Conservation (phyloP, 2,113 vertebrate species). For the Sebastes fasciatus region DNA sequence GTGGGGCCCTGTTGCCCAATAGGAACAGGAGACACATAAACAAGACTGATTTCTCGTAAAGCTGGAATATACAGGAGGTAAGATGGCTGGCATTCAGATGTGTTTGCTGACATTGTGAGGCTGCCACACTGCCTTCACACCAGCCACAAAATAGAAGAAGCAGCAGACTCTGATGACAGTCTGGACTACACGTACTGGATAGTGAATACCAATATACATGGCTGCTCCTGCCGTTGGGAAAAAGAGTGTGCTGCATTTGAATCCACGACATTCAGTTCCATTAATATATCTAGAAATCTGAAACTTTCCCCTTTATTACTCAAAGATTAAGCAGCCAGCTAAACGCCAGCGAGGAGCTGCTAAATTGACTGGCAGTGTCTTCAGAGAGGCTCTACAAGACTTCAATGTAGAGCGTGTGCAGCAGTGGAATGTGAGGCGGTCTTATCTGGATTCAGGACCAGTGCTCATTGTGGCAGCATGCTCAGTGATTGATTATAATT, state of each 20-base stretch:
- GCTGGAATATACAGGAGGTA: not conserved
- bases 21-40: conserved; percentile 13
- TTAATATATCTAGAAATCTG: conserved; percentile 2
- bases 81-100: conserved; percentile 14
- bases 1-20: not conserved
- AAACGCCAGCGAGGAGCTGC: not conserved
- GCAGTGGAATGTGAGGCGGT: not conserved
- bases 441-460: conserved; percentile 47
- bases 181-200: not conserved
- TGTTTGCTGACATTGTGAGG: conserved; percentile 16
- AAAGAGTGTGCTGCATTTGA: not conserved
- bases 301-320: not conserved
- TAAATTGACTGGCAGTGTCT: conserved; percentile 2
- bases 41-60: conserved; percentile 15
- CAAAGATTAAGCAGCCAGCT: not conserved
- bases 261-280: not conserved
- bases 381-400: conserved; percentile 15
- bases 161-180: conserved; percentile 4
- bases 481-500: conserved; percentile 58
- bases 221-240: conserved; percentile 1
- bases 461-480: conserved; percentile 5
- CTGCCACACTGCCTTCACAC: not conserved
- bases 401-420: not conserved
- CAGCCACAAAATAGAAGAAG: not conserved
- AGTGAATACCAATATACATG: conserved; percentile 10